Base-by-base conservation (phyloP, 2,113 vertebrate species). In the Cyanistes caeruleus region DNA sequence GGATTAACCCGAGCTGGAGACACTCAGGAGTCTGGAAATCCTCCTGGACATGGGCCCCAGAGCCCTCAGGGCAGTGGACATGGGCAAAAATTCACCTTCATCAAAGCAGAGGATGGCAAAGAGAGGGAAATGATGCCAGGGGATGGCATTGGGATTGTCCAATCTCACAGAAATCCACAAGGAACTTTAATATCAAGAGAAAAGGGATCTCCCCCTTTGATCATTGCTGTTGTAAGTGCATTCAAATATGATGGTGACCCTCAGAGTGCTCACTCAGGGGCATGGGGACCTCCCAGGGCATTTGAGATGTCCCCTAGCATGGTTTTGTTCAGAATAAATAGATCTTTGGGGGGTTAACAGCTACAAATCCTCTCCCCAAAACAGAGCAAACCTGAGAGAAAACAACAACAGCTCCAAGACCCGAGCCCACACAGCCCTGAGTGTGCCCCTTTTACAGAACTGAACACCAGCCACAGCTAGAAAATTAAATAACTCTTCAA, bases 401-500 rank as follows among this genome's bases (percentile, higher is more conserved):
- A 78, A 83, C 43, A 39, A 11, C 10, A 37, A 7, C 37, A 89
- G 56, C 63, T 15, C 52, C 37, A 43, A 63, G 60, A 41, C 35
- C 83, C 49, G 56, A 60, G 41, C 48, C 77, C 39, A 60, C 77
- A 27, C 79, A 15, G 75, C 41, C 65, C 58, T 7, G 5, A 33
- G 59, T 6, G 28, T 4, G 53, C 80, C 41, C 62, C 7, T 70
- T 46, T 55, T 6, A 67, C 81, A 92, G 85, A 22, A 89, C 62
- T 7, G 46, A 72, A 37, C 8, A 0, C 15, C 80, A 79, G 41
- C 52, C 65, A 43, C 52, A 30, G 81, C 52, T 60, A 56, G 58
- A 62, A 93, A 93, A 95, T 95, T 69, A 92, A 97, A 97, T 68
- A 96, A 20, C 33, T 46, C 82, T 35, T 70, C 58, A 79, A 49